Percentiles rank a stretch among this genome's conserved stretches.
Evolutionary conservation across 2,888 invertebrate species (phyloP).

Genomic region (Phymatocera aterrima): DNA sequence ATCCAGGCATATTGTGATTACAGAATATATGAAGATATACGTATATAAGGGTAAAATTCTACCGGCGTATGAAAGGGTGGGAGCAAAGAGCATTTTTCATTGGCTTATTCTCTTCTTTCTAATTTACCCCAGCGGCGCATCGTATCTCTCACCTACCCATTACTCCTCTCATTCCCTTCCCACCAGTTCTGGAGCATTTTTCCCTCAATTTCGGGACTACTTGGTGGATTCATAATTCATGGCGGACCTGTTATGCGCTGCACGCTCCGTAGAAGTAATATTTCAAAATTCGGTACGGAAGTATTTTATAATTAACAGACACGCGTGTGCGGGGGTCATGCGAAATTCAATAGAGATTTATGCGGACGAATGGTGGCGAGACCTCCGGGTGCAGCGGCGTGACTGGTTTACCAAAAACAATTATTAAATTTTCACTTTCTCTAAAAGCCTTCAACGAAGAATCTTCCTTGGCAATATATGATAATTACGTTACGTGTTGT

Average conservation of each 20-base stretch:
- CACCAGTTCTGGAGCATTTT: background rate
- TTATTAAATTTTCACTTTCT: slow-evolving; percentile 16
- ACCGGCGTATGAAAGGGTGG: background rate
- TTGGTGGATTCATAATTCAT: slow-evolving; percentile 29
- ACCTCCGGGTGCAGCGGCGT: slow-evolving; percentile 24
- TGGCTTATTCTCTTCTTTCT: slow-evolving; percentile 26
- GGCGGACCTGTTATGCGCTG: slow-evolving; percentile 22
- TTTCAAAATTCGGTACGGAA: slow-evolving; percentile 36
- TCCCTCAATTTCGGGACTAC: slow-evolving; percentile 27
- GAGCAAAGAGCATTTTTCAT: slow-evolving; percentile 7
- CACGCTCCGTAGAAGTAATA: slow-evolving; percentile 31
- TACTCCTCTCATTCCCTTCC: slow-evolving; percentile 1
- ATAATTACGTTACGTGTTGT: background rate
- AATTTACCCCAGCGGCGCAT: slow-evolving; percentile 7
- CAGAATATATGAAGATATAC: background rate
- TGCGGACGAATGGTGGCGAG: slow-evolving; percentile 27
- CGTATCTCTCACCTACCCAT: background rate
- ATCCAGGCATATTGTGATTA: background rate
- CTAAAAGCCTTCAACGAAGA: no score
- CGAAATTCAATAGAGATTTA: slow-evolving; percentile 34
- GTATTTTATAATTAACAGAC: slow-evolving; percentile 36
- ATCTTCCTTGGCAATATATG: background rate
- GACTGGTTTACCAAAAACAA: slow-evolving; percentile 31
- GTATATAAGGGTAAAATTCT: background rate
- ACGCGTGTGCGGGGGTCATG: slow-evolving; percentile 34